Conservation (phyloP, 2,113 vertebrate species). For the Potamarius usumacintae region DNA sequence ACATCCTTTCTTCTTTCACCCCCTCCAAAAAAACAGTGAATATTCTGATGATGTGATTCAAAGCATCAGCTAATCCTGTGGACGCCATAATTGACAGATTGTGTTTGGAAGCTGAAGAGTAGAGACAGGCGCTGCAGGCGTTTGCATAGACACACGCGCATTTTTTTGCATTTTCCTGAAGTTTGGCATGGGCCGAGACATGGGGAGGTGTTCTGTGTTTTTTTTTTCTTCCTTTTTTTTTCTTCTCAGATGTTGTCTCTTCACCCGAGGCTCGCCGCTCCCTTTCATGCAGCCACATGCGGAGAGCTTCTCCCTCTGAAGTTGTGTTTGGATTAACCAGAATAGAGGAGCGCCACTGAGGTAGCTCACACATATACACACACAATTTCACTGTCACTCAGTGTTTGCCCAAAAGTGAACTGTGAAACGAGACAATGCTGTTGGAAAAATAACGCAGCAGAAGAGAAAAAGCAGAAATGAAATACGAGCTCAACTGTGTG, state of each 20-base stretch:
- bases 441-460: not conserved
- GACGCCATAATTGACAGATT: conserved; percentile 37
- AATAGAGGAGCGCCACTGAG: conserved; percentile 57
- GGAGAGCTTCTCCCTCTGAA: conserved; percentile 63
- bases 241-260: conserved; percentile 64
- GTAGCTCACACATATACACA: conserved; percentile 21
- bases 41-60: conserved; percentile 28
- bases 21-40: conserved; percentile 18
- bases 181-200: conserved; percentile 44
- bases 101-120: conserved; percentile 42
- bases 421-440: conserved; percentile 45
- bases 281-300: conserved; percentile 65
- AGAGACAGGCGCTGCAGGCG: conserved; percentile 35
- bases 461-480: not conserved
- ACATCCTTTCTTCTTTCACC: not conserved
- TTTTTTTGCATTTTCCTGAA: conserved; percentile 40
- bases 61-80: conserved; percentile 31
- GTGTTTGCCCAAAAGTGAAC: conserved; percentile 44
- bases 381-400: conserved; percentile 26
- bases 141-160: conserved; percentile 39
- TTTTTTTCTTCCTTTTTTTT: conserved; percentile 26
- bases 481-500: not conserved
- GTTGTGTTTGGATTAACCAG: conserved; percentile 67
- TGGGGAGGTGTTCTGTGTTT: conserved; percentile 44
- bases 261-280: conserved; percentile 59